A percentile compares a stretch with the other conserved stretches of the same genome.
phyloP scores from a whole-genome alignment of 2,113 vertebrate species.

The Hassar affinis region DNA sequence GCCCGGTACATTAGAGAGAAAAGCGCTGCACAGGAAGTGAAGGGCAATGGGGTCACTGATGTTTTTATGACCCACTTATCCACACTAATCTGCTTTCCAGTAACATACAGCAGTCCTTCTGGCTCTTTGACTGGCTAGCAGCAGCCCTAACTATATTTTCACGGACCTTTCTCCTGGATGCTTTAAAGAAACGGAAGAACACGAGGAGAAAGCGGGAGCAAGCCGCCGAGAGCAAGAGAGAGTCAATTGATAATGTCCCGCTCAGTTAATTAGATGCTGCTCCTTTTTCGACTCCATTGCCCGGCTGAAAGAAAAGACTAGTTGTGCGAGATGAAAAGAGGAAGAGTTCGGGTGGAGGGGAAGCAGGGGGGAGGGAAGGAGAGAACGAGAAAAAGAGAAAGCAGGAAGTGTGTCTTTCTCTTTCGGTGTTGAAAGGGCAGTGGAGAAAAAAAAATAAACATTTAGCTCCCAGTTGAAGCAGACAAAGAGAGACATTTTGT shows the following conservation, averaged over 20 bases:
- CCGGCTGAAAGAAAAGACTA: constrained; percentile 39
- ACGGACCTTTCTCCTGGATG: not conserved
- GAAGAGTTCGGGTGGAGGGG: constrained; percentile 40
- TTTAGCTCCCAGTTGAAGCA: constrained; percentile 40
- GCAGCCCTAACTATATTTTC: not conserved
- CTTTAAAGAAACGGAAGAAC: constrained; percentile 6
- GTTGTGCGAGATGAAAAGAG: constrained; percentile 46
- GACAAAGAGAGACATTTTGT: constrained; percentile 49
- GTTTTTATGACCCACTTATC: constrained; percentile 38
- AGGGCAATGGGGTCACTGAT: constrained; percentile 17
- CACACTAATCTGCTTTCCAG: constrained; percentile 28
- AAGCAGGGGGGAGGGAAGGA: constrained; percentile 1
- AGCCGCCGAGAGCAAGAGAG: constrained; percentile 13
- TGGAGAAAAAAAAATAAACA: constrained; percentile 63
- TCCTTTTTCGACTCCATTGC: constrained; percentile 32
- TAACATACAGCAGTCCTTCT: constrained; percentile 8
- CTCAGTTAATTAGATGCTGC: constrained; percentile 45
- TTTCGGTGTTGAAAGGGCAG: constrained; percentile 60
- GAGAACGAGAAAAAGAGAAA: constrained; percentile 34
- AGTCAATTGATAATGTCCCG: constrained; percentile 48
- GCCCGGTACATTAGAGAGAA: constrained; percentile 14
- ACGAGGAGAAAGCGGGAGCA: not conserved
- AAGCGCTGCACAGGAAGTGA: constrained; percentile 38
- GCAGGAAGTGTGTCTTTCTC: constrained; percentile 59
- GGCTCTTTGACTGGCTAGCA: constrained; percentile 14